phyloP scores from a whole-genome alignment of 1,140 invertebrate species.

The Camponotus pennsylvanicus region DNA sequence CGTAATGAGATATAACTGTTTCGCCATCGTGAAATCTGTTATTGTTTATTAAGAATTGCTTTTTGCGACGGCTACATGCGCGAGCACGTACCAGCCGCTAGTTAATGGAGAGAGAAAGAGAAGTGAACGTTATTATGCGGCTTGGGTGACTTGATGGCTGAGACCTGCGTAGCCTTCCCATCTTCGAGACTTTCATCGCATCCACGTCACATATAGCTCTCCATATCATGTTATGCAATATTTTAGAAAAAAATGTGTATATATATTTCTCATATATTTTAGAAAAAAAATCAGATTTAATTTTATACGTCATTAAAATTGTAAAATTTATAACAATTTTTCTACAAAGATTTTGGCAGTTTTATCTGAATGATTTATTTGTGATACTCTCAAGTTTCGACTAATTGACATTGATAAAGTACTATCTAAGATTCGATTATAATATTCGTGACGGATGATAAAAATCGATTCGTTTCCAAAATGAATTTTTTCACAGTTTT shows the following conservation, averaged over 20 bases:
- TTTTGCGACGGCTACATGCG: conserved; percentile 62
- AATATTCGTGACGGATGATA: neutral
- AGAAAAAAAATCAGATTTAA: neutral
- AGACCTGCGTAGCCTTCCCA: conserved; percentile 12
- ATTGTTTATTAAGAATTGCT: conserved; percentile 73
- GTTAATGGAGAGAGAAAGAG: conserved; percentile 65
- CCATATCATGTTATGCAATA: neutral
- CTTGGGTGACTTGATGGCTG: conserved; percentile 12
- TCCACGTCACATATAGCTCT: neutral
- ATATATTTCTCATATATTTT: too few relatives aligned
- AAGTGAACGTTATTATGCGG: conserved; percentile 42
- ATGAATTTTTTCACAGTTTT: conserved; percentile 12
- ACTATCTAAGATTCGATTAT: neutral
- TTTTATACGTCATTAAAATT: neutral
- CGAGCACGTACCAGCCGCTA: conserved; percentile 49
- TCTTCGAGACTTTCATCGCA: conserved; percentile 17
- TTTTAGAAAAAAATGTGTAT: neutral
- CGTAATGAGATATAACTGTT: conserved; percentile 75
- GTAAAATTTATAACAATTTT: neutral
- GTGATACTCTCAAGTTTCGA: neutral
- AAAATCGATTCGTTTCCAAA: conserved; percentile 40
- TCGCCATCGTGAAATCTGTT: conserved; percentile 71
- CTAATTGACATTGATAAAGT: neutral
- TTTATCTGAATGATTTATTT: neutral
- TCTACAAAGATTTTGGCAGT: neutral